Base-by-base conservation (phyloP, 2,113 vertebrate species). In the Glareola pratincola region DNA sequence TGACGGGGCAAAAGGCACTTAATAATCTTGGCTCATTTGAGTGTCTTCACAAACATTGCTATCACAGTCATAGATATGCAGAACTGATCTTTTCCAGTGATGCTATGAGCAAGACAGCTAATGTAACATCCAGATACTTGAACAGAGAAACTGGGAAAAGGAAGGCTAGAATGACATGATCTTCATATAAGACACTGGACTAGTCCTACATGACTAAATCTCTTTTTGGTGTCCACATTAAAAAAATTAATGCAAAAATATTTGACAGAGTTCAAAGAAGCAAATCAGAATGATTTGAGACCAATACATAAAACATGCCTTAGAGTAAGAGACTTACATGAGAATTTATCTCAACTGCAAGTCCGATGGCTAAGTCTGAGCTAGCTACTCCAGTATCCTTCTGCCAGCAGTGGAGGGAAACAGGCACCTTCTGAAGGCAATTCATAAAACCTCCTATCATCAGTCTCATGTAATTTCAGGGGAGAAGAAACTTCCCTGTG, bases 261-360 rank as follows among this genome's bases (percentile, higher is more conserved):
- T 67, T 68, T 94, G 77, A 57, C 60, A 87, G 76, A 85, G 93
- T 73, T 92, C 75, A 74, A 79, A 86, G 86, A 84, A 71, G n/a
- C 15, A 92, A 75, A 85, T 86, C 83, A 89, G 36, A 90, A 89
- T 74, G 60, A 91, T 90, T 87, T 86, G 29, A 92, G 34, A 56
- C 36, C 51, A 56, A 62, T 75, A 78, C n/a, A 88, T 68, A 90
- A 92, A 95, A 76, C 12, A 39, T 64, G 37, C 11, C 15, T 91
- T 45, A 32, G 10, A 80, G 32, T 77, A 50, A 66, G 29, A 89
- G 64, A 91, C 29, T 53, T 91, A 64, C 10, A 86, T 27, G 5
- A 84, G 60, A 77, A 89, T 81, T 94, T 67, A n/a, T 87, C 37
- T 87, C 41, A 93, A 30, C 17, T 62, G 29, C 57, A 87, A 77